Conservation (phyloP, 2,888 invertebrate species). For the Himalopsyche japonica region DNA sequence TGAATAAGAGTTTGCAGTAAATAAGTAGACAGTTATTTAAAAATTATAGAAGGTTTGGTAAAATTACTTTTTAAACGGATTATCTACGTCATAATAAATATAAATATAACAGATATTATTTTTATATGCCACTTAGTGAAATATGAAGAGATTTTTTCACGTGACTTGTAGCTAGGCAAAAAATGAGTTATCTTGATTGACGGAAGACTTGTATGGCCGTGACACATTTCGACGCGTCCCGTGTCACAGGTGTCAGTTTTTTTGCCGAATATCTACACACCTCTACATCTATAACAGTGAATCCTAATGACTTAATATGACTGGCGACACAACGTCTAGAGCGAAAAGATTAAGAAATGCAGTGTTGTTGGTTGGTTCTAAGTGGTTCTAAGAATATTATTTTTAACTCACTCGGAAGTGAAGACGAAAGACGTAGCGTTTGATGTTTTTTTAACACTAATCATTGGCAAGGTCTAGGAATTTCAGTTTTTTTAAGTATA, state of each 20-base stretch:
- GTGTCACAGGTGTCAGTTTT: not conserved
- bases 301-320: not conserved
- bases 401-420: not conserved
- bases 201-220: not conserved
- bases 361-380: not conserved
- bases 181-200: not conserved
- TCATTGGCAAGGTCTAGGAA: not conserved
- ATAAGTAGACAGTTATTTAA: too few species aligned
- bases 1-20: too few species aligned
- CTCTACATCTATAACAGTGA: not conserved
- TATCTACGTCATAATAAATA: too few species aligned
- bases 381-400: not conserved
- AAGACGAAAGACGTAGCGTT: not conserved
- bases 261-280: not conserved
- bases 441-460: not conserved
- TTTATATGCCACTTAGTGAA: too few species aligned
- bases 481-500: not conserved
- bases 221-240: not conserved
- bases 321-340: not conserved
- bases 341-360: not conserved
- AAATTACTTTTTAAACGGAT: too few species aligned
- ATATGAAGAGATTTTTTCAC: not conserved
- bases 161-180: not conserved
- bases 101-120: too few species aligned
- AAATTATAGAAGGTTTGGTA: too few species aligned